Base-by-base conservation (phyloP, 2,113 vertebrate species). In the Rhea pennata region DNA sequence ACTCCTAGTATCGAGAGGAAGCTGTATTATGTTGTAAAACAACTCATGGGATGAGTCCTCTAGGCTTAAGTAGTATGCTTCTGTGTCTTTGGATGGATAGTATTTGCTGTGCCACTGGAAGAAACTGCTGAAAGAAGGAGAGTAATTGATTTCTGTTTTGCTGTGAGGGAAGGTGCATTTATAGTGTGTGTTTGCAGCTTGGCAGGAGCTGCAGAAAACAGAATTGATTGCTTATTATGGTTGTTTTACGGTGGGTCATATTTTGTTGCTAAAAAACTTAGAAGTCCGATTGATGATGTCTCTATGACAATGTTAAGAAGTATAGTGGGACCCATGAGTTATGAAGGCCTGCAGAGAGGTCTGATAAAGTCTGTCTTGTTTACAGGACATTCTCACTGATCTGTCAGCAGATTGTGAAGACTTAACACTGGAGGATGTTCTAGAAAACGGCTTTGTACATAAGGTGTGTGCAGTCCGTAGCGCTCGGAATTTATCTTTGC, bases 361-460 rank as follows among this genome's bases (percentile, higher is more conserved):
- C 44, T 96, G 46, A 93, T 23, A 48, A 16, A 26, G 69, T 67
- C 90, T 58, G 10, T 66, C 69, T 76, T 72, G 27, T 86, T 78
- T 54, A 13, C 95, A 99, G 99, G 99, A 99, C 40, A 97, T 98
- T 67, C 98, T 99, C 53, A 99, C 99, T 0, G 99, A 99, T 80
- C 98, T 99, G 74, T 99, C 99, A 2, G 99, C 99, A 0, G 99
- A 99, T 21, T 99, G 98, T 7, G 99, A 99, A 90, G 98, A 98
- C 95, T 90, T 99, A 76, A 97, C 98, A 0, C 92, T 99, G 15
- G 99, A 99, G 40, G 98, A 98, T 7, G 98, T 99, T 69, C 93
- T 98, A 4, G 99, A 99, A 85, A 98, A 99, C 46, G 98, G 98
- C 79, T 98, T 98, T 33, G 99, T 99, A 87, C 99, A 99, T 95